A percentile compares a stretch with the other conserved stretches of the same genome.
phyloP scores from a whole-genome alignment of 2,888 invertebrate species.

The Odontomyia ornata region DNA sequence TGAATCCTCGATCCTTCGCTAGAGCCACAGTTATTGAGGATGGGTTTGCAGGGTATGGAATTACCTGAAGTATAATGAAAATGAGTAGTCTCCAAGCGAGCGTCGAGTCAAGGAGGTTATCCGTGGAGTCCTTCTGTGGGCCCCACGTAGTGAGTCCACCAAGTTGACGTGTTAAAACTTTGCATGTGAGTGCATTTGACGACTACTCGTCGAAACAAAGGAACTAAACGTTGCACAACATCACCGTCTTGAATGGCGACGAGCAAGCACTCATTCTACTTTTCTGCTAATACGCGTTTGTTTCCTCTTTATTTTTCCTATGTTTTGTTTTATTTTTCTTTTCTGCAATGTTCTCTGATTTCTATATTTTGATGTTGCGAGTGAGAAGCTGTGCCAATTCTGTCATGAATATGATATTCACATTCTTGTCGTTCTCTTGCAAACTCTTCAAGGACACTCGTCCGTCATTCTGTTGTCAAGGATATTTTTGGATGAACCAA shows the following conservation, averaged over 20 bases:
- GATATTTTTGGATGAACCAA: conserved; percentile 34
- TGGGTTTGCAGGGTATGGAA: too few species aligned
- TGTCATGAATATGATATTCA: conserved; percentile 28
- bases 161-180: background rate
- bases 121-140: background rate
- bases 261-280: conserved; percentile 8
- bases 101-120: background rate
- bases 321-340: conserved; percentile 5
- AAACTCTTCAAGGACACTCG: conserved; percentile 30
- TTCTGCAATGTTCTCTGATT: background rate
- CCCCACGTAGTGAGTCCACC: background rate
- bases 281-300: conserved; percentile 13
- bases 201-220: conserved; percentile 21
- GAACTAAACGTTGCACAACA: conserved; percentile 30
- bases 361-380: background rate
- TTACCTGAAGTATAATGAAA: background rate
- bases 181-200: conserved; percentile 13
- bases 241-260: background rate
- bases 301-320: background rate
- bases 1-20: too few species aligned
- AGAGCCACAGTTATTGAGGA: too few species aligned
- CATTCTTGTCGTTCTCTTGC: conserved; percentile 12
- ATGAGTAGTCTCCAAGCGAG: background rate
- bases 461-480: conserved; percentile 38
- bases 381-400: conserved; percentile 26